phyloP scores from a whole-genome alignment of 2,797 vertebrate genomes.

The Babyrousa celebensis region DNA sequence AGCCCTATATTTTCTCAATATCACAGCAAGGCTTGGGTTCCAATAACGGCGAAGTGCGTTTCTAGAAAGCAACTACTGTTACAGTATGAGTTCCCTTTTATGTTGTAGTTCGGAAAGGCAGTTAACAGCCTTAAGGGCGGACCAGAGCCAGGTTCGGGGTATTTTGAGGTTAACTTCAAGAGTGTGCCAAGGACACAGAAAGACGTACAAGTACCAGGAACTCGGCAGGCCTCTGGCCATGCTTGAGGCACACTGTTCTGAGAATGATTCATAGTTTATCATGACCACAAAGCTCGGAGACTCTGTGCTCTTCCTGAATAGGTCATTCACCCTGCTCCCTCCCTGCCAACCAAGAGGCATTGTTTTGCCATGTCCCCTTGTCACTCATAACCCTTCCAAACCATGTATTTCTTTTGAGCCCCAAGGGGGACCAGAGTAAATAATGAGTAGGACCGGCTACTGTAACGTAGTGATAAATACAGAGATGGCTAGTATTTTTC shows the following conservation, averaged over 20 bases:
- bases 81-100: not conserved
- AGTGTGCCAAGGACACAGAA: conserved; percentile 67
- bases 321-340: conserved; percentile 51
- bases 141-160: not conserved
- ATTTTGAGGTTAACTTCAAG: conserved; percentile 72
- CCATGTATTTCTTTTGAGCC: not conserved
- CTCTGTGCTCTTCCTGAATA: conserved; percentile 75
- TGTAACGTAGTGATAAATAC: not conserved
- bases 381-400: conserved; percentile 29
- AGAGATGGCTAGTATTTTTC: not conserved
- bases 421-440: not conserved
- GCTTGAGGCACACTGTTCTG: conserved; percentile 18
- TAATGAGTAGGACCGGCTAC: not conserved
- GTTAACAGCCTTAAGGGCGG: not conserved
- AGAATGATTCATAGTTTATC: conserved; percentile 66
- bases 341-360: not conserved
- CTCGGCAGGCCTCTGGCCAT: not conserved
- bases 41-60: not conserved
- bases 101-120: not conserved
- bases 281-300: conserved; percentile 39
- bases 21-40: not conserved
- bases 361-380: not conserved
- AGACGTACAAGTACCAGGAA: conserved; percentile 54
- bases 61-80: not conserved
- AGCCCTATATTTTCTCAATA: not conserved